These are phyloP conservation scores for Eciton burchellii DNA, from an alignment of 1,140 invertebrate species.

Conservation along the genomic window DNA sequence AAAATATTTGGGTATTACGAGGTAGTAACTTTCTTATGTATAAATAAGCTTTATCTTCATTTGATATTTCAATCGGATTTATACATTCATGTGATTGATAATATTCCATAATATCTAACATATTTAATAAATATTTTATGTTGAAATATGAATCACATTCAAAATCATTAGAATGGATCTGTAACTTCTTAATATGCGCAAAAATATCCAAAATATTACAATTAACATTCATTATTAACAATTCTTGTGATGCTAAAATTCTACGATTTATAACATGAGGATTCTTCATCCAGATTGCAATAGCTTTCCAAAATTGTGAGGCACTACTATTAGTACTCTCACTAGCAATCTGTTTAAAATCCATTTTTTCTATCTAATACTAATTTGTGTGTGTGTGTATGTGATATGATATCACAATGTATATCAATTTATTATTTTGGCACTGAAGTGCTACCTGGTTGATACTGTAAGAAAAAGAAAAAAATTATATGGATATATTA, in stretches of 20 bases:
- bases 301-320: constrained; percentile 80
- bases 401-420: constrained; percentile 2
- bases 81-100: neutral
- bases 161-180: constrained; percentile 38
- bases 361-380: constrained; percentile 65
- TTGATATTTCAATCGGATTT: neutral
- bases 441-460: neutral
- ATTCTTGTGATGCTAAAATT: constrained; percentile 77
- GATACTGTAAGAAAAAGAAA: constrained; percentile 72
- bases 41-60: constrained; percentile 69
- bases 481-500: neutral
- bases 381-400: neutral
- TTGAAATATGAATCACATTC: constrained; percentile 22
- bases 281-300: constrained; percentile 79
- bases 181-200: constrained; percentile 54
- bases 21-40: constrained; percentile 78
- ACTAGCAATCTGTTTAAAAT: constrained; percentile 66
- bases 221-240: constrained; percentile 69
- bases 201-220: constrained; percentile 61
- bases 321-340: constrained; percentile 47
- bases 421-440: constrained; percentile 15
- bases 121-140: constrained; percentile 29
- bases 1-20: constrained; percentile 78
- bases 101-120: constrained; percentile 49
- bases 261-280: constrained; percentile 83